A percentile compares a stretch with the other conserved stretches of the same genome.
Evolutionary conservation across 1,140 invertebrate species (phyloP).

Genomic region (Papilio aristodemus): DNA sequence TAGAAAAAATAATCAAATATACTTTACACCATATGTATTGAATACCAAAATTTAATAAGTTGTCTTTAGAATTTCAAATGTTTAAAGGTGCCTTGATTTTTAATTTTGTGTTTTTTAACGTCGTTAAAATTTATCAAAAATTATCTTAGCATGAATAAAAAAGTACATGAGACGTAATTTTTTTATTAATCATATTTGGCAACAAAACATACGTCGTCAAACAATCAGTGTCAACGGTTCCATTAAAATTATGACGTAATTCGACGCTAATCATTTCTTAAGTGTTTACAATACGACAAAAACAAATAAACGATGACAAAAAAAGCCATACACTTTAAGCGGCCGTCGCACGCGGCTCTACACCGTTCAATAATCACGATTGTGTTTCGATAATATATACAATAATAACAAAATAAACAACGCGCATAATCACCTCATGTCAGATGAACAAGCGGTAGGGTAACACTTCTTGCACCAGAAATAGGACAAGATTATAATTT

Average conservation of each 20-base stretch:
- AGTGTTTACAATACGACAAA: conserved; percentile 41
- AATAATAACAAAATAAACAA: conserved; percentile 78
- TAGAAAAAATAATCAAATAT: no score
- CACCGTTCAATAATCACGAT: conserved; percentile 72
- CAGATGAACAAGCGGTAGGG: conserved; percentile 53
- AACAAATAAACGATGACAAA: conserved; percentile 43
- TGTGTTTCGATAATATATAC: conserved; percentile 79
- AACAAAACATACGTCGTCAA: neutral
- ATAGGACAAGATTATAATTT: conserved; percentile 4
- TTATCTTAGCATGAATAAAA: neutral
- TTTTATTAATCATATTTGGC: conserved; percentile 8
- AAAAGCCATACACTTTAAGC: conserved; percentile 47
- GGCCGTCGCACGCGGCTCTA: conserved; percentile 48
- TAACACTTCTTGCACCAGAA: conserved; percentile 34
- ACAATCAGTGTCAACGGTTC: neutral
- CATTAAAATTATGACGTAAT: conserved; percentile 32
- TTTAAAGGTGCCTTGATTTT: no score
- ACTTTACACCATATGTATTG: no score
- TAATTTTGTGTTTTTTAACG: no score
- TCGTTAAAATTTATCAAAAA: neutral
- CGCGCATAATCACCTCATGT: conserved; percentile 73
- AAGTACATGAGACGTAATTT: neutral
- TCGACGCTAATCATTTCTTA: conserved; percentile 38
- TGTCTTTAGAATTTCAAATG: no score
- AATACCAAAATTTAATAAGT: no score